A percentile compares a stretch with the other conserved stretches of the same genome.
Conservation (phyloP, 2,113 vertebrate genomes). For the Cynocephalus volans region DNA sequence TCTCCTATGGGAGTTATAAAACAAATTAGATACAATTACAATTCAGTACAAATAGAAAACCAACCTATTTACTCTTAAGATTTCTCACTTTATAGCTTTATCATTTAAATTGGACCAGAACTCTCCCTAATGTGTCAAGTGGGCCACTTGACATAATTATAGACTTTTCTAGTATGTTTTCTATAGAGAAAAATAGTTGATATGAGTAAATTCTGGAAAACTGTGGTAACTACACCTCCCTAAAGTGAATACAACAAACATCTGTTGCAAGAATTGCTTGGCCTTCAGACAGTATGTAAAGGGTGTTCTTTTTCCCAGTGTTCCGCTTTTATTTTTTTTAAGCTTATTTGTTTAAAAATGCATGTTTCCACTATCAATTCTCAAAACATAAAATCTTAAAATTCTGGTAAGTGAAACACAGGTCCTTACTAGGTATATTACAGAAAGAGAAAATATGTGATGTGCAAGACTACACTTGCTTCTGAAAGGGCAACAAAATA, state of each 20-base stretch:
- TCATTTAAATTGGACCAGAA: conserved; percentile 65
- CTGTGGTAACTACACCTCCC: conserved; percentile 79
- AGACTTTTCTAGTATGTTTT: conserved; percentile 68
- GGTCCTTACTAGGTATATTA: conserved; percentile 60
- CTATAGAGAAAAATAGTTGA: conserved; percentile 67
- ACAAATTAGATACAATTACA: conserved; percentile 79
- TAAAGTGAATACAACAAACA: conserved; percentile 86
- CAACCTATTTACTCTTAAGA: conserved; percentile 62
- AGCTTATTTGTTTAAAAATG: background rate
- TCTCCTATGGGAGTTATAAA: conserved; percentile 75
- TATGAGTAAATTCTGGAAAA: conserved; percentile 83
- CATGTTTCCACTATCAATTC: conserved; percentile 23
- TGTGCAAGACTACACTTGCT: conserved; percentile 64
- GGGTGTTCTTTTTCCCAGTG: conserved; percentile 62
- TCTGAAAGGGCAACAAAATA: conserved; percentile 69
- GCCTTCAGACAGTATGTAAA: conserved; percentile 83
- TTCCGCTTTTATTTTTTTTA: background rate
- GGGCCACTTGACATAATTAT: background rate
- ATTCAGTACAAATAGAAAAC: conserved; percentile 81
- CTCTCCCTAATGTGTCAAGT: conserved; percentile 54
- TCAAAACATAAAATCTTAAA: conserved; percentile 55
- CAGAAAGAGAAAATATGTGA: conserved; percentile 60
- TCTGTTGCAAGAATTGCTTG: conserved; percentile 87
- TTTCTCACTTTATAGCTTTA: conserved; percentile 58
- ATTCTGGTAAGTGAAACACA: conserved; percentile 31